A percentile compares a stretch with the other conserved stretches of the same genome.
phyloP scores from a whole-genome alignment of 2,113 vertebrate genomes.

The Ceratotherium simum region DNA sequence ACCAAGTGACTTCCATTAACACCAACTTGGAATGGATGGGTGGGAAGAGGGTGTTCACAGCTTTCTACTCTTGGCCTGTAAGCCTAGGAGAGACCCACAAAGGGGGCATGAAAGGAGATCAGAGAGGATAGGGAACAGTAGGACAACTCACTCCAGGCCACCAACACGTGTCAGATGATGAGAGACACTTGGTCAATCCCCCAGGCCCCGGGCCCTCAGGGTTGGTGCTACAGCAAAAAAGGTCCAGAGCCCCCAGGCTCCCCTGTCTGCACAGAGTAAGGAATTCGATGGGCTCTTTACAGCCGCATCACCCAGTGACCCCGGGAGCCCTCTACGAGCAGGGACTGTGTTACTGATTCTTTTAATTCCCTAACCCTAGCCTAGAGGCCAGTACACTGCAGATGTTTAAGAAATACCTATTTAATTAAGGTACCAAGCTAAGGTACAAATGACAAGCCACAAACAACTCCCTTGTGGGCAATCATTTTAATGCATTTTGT shows the following conservation, averaged over 20 bases:
- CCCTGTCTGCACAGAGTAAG: not conserved
- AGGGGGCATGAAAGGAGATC: not conserved
- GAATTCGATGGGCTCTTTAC: not conserved
- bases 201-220: not conserved
- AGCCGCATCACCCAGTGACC: not conserved
- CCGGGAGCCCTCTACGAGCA: not conserved
- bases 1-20: not conserved
- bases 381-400: not conserved
- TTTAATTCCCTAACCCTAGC: not conserved
- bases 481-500: not conserved
- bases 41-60: not conserved
- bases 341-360: not conserved
- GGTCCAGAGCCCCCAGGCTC: not conserved
- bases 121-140: not conserved
- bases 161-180: rapidly evolving
- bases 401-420: not conserved
- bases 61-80: not conserved
- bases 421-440: not conserved
- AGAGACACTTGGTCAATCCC: not conserved
- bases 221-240: not conserved
- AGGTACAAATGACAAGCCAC: not conserved
- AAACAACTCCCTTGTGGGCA: not conserved
- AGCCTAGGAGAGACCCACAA: not conserved
- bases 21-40: not conserved
- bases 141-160: not conserved